These are phyloP conservation scores for Peromyscus maniculatus DNA, from an alignment of 2,113 vertebrate genomes.

Conservation along the genomic window DNA sequence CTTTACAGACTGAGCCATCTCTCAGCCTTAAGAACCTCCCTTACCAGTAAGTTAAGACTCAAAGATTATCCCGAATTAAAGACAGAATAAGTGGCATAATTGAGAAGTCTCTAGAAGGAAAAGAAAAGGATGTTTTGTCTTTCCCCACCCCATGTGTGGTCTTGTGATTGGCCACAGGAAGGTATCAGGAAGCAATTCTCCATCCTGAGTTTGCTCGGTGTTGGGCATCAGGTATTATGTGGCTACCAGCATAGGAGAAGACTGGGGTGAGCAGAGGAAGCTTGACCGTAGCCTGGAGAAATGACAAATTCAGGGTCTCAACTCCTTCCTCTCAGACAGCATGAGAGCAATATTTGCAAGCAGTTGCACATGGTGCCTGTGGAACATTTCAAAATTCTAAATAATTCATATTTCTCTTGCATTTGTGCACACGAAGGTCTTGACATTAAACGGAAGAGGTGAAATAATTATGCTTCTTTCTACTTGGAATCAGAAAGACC, in stretches of 20 bases:
- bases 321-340: neutral
- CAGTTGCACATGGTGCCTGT: neutral
- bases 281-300: neutral
- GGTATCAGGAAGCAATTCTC: neutral
- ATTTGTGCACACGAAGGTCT: neutral
- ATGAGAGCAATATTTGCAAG: neutral
- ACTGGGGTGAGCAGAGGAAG: rapidly evolving
- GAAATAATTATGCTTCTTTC: neutral
- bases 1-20: too few relatives aligned
- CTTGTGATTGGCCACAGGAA: neutral
- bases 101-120: neutral
- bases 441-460: too few relatives aligned
- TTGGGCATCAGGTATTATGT: rapidly evolving
- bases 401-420: neutral
- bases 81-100: neutral
- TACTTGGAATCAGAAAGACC: neutral
- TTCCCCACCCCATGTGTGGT: neutral
- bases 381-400: neutral
- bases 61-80: neutral
- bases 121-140: neutral
- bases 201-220: too few relatives aligned
- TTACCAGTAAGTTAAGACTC: neutral
- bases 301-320: neutral
- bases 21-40: neutral
- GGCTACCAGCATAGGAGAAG: neutral